phyloP scores from a whole-genome alignment of 1,140 invertebrate species.

The Sarcophaga bullata region DNA sequence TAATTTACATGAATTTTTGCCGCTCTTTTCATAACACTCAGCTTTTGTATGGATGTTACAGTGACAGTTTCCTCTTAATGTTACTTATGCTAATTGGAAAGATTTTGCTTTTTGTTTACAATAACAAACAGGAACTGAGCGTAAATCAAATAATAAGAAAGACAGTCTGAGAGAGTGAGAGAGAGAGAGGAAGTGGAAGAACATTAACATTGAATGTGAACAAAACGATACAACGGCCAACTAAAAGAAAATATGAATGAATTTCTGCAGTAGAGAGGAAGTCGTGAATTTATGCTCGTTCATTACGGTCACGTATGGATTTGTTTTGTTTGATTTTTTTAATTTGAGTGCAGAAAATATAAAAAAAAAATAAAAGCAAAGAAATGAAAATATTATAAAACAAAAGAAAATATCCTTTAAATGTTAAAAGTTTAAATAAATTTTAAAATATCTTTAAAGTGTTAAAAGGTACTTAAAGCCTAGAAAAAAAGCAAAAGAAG shows the following conservation, averaged over 20 bases:
- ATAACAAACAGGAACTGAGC: background rate
- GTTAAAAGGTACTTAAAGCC: no score
- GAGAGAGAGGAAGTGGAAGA: background rate
- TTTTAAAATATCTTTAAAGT: background rate
- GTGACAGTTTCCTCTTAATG: no score
- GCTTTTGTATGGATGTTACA: no score
- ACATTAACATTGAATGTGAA: background rate
- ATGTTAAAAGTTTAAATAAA: slow-evolving; percentile 5
- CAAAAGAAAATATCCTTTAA: background rate
- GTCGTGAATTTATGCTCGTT: slow-evolving; percentile 35
- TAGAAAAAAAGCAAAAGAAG: background rate
- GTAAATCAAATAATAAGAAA: no score
- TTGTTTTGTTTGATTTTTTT: background rate
- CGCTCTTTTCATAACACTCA: no score
- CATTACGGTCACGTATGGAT: background rate
- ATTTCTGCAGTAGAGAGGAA: slow-evolving; percentile 18
- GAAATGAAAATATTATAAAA: background rate
- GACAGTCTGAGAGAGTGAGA: no score
- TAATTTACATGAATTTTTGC: no score
- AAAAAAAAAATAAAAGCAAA: no score
- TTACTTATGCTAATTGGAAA: no score
- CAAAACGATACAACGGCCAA: background rate
- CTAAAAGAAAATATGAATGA: slow-evolving; percentile 34
- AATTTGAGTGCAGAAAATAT: background rate
- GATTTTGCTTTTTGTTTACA: no score